These are phyloP conservation scores for Dendropsophus ebraccatus DNA, from an alignment of 2,113 vertebrate genomes.

Conservation along the genomic window DNA sequence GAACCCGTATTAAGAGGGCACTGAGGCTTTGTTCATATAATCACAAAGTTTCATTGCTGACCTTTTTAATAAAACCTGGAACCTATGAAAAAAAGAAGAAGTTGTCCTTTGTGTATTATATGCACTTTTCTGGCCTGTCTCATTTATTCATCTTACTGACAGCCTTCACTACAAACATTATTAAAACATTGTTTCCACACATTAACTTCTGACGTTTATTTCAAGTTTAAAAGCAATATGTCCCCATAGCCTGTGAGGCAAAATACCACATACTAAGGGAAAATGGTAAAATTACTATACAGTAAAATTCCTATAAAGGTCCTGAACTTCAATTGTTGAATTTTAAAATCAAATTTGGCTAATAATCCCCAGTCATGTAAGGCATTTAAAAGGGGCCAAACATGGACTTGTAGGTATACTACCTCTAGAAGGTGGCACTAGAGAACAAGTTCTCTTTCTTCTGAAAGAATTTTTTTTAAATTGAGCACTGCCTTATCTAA, in stretches of 20 bases:
- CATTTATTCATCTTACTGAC: conserved; percentile 51
- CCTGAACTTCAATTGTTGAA: background rate
- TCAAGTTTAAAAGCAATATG: conserved; percentile 12
- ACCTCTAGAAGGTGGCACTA: too few species aligned
- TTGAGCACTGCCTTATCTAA: too few species aligned
- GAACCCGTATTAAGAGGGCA: conserved; percentile 51
- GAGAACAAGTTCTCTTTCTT: too few species aligned
- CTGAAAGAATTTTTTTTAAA: too few species aligned
- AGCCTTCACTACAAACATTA: conserved; percentile 38
- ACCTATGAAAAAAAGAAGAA: conserved; percentile 39
- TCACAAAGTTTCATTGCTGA: conserved; percentile 52
- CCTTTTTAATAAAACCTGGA: conserved; percentile 51
- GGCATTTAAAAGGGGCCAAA: too few species aligned
- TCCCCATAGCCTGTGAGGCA: background rate
- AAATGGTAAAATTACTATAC: background rate
- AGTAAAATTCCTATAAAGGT: background rate
- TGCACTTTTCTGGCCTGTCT: conserved; percentile 46
- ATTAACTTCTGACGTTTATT: conserved; percentile 30
- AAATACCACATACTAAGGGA: background rate
- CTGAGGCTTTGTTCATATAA: conserved; percentile 53
- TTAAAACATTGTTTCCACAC: conserved; percentile 44
- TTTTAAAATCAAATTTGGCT: background rate
- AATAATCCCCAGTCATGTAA: background rate
- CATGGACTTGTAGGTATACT: too few species aligned
- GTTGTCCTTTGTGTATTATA: conserved; percentile 50